These are phyloP conservation scores for Brenthis hecate DNA, from an alignment of 2,888 invertebrate genomes.

Conservation along the genomic window DNA sequence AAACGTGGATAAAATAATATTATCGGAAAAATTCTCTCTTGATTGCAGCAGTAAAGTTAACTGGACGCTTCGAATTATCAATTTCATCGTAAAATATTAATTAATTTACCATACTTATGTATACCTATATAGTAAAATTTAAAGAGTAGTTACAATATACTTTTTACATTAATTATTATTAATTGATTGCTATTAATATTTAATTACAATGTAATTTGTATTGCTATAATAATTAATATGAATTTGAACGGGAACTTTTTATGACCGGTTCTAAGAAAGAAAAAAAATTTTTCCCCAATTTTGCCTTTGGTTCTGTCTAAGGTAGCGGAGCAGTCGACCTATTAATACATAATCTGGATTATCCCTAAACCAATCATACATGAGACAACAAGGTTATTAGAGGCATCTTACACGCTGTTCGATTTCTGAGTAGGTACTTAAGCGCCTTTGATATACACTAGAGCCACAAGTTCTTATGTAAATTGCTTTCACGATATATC, in stretches of 20 bases:
- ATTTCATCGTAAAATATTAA: neutral
- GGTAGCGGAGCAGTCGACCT: constrained; percentile 34
- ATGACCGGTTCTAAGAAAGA: neutral
- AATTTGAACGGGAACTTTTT: neutral
- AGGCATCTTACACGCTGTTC: constrained; percentile 49
- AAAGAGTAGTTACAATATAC: no score
- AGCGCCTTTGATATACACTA: constrained; percentile 17
- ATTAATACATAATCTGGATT: constrained; percentile 68
- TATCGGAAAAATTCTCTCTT: neutral
- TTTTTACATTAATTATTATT: no score
- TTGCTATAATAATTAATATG: no score
- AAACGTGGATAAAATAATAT: neutral
- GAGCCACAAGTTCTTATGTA: constrained; percentile 4
- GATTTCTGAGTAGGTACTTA: constrained; percentile 24
- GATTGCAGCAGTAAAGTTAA: neutral
- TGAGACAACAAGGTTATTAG: constrained; percentile 57
- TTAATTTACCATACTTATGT: no score
- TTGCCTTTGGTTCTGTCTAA: neutral
- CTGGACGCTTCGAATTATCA: neutral
- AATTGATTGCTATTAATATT: no score
- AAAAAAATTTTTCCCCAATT: neutral
- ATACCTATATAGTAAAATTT: no score
- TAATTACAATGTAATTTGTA: no score
- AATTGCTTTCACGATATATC: neutral
- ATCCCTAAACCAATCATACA: constrained; percentile 62